Percentiles rank a stretch among this genome's conserved stretches.
phyloP scores from a whole-genome alignment of 1,140 invertebrate genomes.

The Habropoda laboriosa region DNA sequence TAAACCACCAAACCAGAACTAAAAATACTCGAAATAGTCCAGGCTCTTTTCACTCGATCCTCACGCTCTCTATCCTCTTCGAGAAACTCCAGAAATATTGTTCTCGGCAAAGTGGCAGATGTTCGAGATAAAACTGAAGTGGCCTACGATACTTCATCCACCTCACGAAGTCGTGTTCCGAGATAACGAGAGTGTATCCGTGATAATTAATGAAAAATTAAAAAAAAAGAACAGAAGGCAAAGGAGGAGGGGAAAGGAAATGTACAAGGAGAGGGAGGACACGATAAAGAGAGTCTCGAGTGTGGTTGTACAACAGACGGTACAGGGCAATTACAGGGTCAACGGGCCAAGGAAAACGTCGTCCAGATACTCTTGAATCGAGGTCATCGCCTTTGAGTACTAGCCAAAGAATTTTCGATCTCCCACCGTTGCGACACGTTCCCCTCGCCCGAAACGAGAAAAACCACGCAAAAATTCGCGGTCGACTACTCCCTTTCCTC shows the following conservation, averaged over 20 bases:
- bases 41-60: too few relatives aligned
- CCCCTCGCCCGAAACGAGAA: constrained; percentile 17
- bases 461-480: constrained; percentile 13
- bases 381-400: constrained; percentile 62
- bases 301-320: constrained; percentile 50
- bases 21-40: too few relatives aligned
- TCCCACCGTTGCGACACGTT: constrained; percentile 24
- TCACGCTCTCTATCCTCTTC: too few relatives aligned
- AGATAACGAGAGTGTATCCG: constrained; percentile 21
- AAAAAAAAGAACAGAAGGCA: background rate
- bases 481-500: constrained; percentile 7
- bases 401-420: constrained; percentile 63
- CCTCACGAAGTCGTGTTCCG: background rate
- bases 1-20: too few relatives aligned
- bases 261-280: background rate
- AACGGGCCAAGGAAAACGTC: constrained; percentile 69
- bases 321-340: constrained; percentile 66
- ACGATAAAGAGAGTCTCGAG: constrained; percentile 50
- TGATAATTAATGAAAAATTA: constrained; percentile 37
- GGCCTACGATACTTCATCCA: background rate
- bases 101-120: background rate
- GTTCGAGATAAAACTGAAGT: background rate
- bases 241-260: background rate
- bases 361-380: constrained; percentile 65
- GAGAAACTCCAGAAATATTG: background rate